A percentile compares a stretch with the other conserved stretches of the same genome.
Conservation (phyloP, 2,888 invertebrate species). For the Trichopria drosophilae region DNA sequence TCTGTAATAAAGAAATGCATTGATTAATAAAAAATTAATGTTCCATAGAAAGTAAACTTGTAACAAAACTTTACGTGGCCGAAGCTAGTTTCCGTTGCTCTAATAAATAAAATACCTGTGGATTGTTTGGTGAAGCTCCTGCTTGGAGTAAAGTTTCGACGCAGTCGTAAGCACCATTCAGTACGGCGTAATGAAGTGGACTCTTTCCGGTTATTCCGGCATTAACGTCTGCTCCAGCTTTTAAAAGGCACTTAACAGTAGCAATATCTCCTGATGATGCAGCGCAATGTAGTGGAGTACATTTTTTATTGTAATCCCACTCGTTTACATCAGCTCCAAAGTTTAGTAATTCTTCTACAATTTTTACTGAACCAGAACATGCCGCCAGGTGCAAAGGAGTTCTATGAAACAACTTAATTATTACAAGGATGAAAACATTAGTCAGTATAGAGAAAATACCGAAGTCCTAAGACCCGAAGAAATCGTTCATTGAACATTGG, state of each 20-base stretch:
- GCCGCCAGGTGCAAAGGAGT: constrained; percentile 79
- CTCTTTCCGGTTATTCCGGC: constrained; percentile 70
- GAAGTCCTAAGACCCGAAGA: no score
- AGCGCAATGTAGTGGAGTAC: constrained; percentile 78
- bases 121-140: constrained; percentile 81
- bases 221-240: constrained; percentile 78
- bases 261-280: constrained; percentile 68
- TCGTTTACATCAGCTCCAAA: constrained; percentile 70
- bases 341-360: constrained; percentile 71
- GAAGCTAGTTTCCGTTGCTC: no score
- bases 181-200: constrained; percentile 82
- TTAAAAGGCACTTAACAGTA: constrained; percentile 68
- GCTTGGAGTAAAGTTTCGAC: constrained; percentile 72
- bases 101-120: constrained; percentile 64
- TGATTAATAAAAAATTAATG: constrained; percentile 2
- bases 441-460: no score
- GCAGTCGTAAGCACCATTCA: constrained; percentile 74
- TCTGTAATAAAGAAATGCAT: constrained; percentile 61
- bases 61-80: no score
- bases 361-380: constrained; percentile 72
- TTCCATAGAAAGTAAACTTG: no score
- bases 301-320: constrained; percentile 73
- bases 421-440: no score
- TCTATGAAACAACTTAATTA: constrained; percentile 57
- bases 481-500: no score